phyloP scores from a whole-genome alignment of 2,888 invertebrate species.

The Macrosiphum euphorbiae region DNA sequence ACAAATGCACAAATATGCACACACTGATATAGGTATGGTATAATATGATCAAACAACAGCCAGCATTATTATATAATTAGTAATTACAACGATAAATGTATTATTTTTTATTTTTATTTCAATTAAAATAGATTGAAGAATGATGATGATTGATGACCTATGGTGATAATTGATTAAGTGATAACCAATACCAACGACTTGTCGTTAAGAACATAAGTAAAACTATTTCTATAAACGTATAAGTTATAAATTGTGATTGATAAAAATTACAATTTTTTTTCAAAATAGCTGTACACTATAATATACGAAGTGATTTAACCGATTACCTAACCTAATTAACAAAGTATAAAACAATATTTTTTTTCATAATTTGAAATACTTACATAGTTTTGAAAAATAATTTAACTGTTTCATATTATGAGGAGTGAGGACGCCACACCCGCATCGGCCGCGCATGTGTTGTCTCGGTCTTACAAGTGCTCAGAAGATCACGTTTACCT shows the following conservation, averaged over 20 bases:
- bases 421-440: too few relatives aligned
- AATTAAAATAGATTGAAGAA: conserved; percentile 20
- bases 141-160: neutral
- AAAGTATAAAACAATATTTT: neutral
- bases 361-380: neutral
- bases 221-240: neutral
- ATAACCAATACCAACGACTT: neutral
- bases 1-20: neutral
- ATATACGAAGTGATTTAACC: neutral
- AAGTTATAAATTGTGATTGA: neutral
- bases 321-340: neutral
- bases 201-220: neutral
- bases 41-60: neutral
- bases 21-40: neutral
- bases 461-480: too few relatives aligned
- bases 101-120: neutral
- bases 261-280: neutral
- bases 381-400: neutral
- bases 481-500: too few relatives aligned
- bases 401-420: neutral
- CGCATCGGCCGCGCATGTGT: too few relatives aligned
- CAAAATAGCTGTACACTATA: neutral
- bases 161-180: neutral
- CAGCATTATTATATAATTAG: neutral
- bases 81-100: conserved; percentile 22